Evolutionary conservation across 2,113 vertebrate species (phyloP).

Genomic region (Hystrix brachyura): DNA sequence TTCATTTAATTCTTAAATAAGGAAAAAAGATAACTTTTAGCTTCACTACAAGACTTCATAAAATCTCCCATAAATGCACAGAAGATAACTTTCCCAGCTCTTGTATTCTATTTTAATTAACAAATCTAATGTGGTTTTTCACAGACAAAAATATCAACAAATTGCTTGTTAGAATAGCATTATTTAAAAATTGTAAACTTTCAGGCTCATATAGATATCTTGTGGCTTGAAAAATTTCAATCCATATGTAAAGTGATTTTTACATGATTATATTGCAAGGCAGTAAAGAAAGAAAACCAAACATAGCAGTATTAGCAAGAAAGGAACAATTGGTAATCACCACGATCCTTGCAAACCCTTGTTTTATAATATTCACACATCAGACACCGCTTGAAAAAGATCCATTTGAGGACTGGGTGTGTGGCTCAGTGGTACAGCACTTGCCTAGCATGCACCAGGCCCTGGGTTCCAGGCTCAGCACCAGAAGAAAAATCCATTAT

Average conservation of each 20-base stretch:
- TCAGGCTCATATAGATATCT: background rate
- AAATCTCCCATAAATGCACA: slow-evolving; percentile 44
- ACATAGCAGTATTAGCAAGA: background rate
- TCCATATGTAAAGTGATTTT: background rate
- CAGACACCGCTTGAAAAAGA: slow-evolving; percentile 3
- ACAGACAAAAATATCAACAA: background rate
- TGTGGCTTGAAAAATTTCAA: slow-evolving; percentile 46
- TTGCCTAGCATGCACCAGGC: background rate
- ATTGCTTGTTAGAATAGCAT: background rate
- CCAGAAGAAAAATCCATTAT: background rate
- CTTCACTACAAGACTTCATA: slow-evolving; percentile 44
- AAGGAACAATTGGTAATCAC: background rate
- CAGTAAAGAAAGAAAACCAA: slow-evolving; percentile 41
- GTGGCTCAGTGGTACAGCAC: background rate
- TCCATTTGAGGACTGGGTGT: background rate
- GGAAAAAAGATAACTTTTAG: slow-evolving; percentile 5
- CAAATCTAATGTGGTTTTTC: slow-evolving; percentile 25
- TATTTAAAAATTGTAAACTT: slow-evolving; percentile 34
- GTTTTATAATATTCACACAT: slow-evolving; percentile 12
- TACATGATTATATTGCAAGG: background rate
- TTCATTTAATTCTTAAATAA: slow-evolving; percentile 31
- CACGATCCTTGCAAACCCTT: background rate
- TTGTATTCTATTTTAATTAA: slow-evolving; percentile 57
- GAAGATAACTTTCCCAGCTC: slow-evolving; percentile 8
- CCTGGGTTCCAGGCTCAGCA: background rate